A percentile compares a stretch with the other conserved stretches of the same genome.
These are phyloP conservation scores for Petromus typicus DNA, from an alignment of 2,113 vertebrate genomes.

Conservation along the genomic window DNA sequence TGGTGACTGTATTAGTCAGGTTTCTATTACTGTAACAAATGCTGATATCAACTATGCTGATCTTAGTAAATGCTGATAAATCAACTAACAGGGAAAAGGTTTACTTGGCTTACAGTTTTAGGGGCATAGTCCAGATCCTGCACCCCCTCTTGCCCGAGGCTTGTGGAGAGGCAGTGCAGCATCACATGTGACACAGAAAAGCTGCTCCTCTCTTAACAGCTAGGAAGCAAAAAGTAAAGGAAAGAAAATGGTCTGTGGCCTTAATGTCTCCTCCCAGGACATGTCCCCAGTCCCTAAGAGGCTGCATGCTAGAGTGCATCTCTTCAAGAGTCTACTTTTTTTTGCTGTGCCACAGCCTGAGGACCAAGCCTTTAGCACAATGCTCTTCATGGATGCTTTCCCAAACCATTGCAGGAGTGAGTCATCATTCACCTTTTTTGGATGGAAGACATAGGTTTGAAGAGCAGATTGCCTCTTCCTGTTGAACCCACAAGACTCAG, in stretches of 20 bases:
- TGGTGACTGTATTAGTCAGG: not conserved
- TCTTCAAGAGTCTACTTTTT: not conserved
- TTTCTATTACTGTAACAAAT: not conserved
- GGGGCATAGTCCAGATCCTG: not conserved
- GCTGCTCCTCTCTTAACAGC: not conserved
- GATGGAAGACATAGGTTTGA: not conserved
- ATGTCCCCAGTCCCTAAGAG: too few species aligned
- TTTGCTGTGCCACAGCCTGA: too few species aligned
- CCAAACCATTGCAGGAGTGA: not conserved
- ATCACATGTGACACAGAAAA: not conserved
- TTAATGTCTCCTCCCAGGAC: not conserved
- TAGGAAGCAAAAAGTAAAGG: not conserved
- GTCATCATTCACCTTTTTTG: not conserved
- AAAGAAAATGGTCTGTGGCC: not conserved
- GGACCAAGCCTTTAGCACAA: not conserved
- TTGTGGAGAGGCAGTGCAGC: not conserved
- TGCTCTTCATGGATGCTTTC: not conserved
- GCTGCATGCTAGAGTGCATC: too few species aligned
- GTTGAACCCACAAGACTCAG: not conserved
- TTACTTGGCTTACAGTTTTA: not conserved
- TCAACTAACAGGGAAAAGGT: not conserved
- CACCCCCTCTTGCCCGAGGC: not conserved
- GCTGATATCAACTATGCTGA: too few species aligned
- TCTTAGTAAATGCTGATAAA: not conserved
- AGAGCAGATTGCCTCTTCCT: slow-evolving; percentile 11